phyloP scores from a whole-genome alignment of 2,888 invertebrate genomes.

The Acanthosepion esculentum region DNA sequence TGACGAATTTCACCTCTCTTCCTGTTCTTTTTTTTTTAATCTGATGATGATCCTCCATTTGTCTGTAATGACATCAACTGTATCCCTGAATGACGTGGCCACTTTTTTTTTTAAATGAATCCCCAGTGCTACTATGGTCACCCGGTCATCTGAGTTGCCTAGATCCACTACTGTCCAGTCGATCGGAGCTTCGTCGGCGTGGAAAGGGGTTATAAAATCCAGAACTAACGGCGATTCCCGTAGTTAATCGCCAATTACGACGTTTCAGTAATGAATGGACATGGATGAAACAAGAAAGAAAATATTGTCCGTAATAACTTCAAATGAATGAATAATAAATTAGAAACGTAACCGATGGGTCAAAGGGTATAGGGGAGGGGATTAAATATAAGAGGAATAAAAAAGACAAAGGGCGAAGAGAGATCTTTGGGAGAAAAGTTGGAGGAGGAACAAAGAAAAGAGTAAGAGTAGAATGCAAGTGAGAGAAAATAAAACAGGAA shows the following conservation, averaged over 20 bases:
- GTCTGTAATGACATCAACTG: background rate
- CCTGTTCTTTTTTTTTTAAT: background rate
- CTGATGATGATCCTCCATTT: background rate
- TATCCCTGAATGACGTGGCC: background rate
- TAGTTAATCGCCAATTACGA: conserved; percentile 5
- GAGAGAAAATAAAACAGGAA: background rate
- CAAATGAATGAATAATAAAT: conserved; percentile 11
- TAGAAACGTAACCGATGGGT: background rate
- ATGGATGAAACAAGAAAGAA: background rate
- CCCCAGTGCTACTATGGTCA: background rate
- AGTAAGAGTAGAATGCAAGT: background rate
- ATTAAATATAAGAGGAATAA: background rate
- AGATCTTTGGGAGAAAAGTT: too few species aligned
- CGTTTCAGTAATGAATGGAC: background rate
- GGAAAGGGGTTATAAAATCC: background rate
- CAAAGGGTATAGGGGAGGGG: background rate
- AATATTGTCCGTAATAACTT: background rate
- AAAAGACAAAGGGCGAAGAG: background rate
- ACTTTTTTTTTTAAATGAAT: background rate
- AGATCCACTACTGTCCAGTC: background rate
- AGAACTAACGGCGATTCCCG: background rate
- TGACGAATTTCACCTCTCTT: too few species aligned
- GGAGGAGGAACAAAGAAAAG: background rate
- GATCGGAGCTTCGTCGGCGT: background rate
- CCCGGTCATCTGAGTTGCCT: background rate